Percentiles rank a stretch among this genome's conserved stretches.
These are phyloP conservation scores for Panthera leo DNA, from an alignment of 2,113 vertebrate species.

Conservation along the genomic window DNA sequence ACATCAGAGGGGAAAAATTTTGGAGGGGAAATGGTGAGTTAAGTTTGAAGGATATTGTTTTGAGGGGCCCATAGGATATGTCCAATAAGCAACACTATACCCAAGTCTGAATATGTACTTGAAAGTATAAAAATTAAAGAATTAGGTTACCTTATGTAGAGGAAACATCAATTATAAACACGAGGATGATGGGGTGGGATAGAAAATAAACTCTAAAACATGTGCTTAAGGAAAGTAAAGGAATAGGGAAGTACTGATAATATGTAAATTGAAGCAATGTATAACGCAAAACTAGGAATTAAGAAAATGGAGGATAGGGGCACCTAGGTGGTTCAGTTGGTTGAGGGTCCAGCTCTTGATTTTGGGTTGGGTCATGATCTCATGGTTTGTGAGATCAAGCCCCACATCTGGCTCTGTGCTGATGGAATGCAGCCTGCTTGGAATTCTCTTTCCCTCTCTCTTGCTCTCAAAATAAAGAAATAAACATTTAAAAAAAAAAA, in stretches of 20 bases:
- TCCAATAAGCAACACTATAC: not conserved
- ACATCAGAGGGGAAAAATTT: not conserved
- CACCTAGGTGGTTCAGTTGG: too few species aligned
- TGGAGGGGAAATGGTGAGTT: not conserved
- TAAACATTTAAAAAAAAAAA: too few species aligned
- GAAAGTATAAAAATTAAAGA: conserved; percentile 18
- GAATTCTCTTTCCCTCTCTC: too few species aligned
- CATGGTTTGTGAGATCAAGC: too few species aligned
- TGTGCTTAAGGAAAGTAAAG: not conserved
- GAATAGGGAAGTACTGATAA: not conserved
- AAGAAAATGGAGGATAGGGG: not conserved
- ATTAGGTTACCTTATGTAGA: not conserved
- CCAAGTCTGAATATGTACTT: not conserved
- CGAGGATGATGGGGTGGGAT: not conserved
- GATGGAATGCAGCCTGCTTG: too few species aligned
- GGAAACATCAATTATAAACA: not conserved
- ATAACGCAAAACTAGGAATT: not conserved
- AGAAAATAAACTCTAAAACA: not conserved
- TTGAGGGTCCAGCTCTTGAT: too few species aligned
- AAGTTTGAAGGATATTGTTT: not conserved
- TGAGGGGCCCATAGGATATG: not conserved
- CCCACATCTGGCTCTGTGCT: too few species aligned
- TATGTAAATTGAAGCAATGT: not conserved
- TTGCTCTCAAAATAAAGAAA: too few species aligned
- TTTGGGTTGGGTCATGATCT: too few species aligned